Evolutionary conservation across 2,888 invertebrate species (phyloP), one percentile per base, ranked within the genome.

Genomic region (Pristionchus exspectatus): DNA sequence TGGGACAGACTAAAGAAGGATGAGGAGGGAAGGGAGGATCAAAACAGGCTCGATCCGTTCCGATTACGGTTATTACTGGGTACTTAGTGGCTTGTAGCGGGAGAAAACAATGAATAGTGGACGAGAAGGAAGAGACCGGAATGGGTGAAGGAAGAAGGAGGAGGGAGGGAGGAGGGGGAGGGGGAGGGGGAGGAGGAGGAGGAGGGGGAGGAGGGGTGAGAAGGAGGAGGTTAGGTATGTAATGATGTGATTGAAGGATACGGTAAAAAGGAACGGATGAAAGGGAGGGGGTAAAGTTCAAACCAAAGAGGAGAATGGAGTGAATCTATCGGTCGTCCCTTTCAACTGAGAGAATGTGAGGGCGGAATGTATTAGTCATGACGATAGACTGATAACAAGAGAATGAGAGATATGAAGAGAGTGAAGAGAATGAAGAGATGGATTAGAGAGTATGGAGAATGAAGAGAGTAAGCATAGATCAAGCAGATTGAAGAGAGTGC

Each of bases 341-440:
- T 77, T 72, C 72, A 72, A 72, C 72, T 72, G 72, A 59, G 33
- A 72, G 72, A 72, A 72, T 72, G 72, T 33, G 72, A 72, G 72
- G 72, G 72, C 30, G 72, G 72, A 77, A 77, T 77, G 77, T 77
- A 77, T 77, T 77, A 77, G 77, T 77, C 77, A 77, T 77, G 50
- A 24, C 33, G 27, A 27, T 18, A 27, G 74, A 77, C 77, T 77
- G 77, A 77, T 77, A 77, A 77, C 21, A 24, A 77, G 77, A 77
- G 77, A 77, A 21, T n/a, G n/a, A 7, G 44, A 38, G 77, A 77
- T 77, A 77, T 77, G 77, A 77, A n/a, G 77, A 77, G 38, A 74
- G 74, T 38, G 74, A 30, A 24, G 69, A 74, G 38, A 38, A 16
- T 14, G 77, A 77, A 30, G 33, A 72, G 72, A 72, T 9, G 16